Conservation (phyloP, 1,140 invertebrate genomes). For the Leguminivora glycinivorella region DNA sequence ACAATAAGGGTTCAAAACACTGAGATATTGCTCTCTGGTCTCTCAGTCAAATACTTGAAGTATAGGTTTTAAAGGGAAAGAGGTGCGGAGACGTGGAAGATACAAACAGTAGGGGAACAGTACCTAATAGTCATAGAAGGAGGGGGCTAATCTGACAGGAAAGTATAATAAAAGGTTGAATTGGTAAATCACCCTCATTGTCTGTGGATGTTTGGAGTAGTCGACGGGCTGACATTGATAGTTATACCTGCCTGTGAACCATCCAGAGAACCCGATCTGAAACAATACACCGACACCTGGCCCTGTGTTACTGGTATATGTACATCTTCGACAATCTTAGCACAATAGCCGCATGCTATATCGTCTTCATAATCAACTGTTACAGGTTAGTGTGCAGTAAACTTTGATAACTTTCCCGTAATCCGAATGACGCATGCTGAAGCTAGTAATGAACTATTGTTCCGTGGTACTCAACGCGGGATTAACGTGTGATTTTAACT, state of each 20-base stretch:
- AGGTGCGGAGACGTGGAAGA: slow-evolving; percentile 6
- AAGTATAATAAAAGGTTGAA: slow-evolving; percentile 44
- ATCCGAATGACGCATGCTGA: slow-evolving; percentile 17
- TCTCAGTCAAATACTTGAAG: slow-evolving; percentile 3
- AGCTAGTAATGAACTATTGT: slow-evolving; percentile 18
- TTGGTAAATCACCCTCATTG: slow-evolving; percentile 87
- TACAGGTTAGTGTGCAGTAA: slow-evolving; percentile 18
- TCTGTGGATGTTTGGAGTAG: slow-evolving; percentile 93
- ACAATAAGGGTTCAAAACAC: slow-evolving; percentile 2
- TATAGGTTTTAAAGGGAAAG: neutral
- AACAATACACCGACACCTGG: slow-evolving; percentile 80
- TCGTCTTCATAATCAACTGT: slow-evolving; percentile 11
- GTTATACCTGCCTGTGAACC: slow-evolving; percentile 95
- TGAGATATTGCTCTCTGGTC: neutral
- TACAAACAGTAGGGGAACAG: slow-evolving; percentile 17
- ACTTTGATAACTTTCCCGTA: slow-evolving; percentile 28
- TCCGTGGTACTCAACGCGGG: neutral
- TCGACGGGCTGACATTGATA: slow-evolving; percentile 97
- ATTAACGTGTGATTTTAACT: neutral
- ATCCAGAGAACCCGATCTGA: slow-evolving; percentile 91
- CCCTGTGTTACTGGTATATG: slow-evolving; percentile 65
- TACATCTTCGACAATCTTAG: slow-evolving; percentile 31
- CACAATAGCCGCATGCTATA: slow-evolving; percentile 25
- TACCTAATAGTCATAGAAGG: slow-evolving; percentile 20
- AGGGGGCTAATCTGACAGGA: slow-evolving; percentile 29